Evolutionary conservation across 2,888 invertebrate genomes (phyloP), one percentile per base, ranked within the genome.

Genomic region (Apantesis nais): DNA sequence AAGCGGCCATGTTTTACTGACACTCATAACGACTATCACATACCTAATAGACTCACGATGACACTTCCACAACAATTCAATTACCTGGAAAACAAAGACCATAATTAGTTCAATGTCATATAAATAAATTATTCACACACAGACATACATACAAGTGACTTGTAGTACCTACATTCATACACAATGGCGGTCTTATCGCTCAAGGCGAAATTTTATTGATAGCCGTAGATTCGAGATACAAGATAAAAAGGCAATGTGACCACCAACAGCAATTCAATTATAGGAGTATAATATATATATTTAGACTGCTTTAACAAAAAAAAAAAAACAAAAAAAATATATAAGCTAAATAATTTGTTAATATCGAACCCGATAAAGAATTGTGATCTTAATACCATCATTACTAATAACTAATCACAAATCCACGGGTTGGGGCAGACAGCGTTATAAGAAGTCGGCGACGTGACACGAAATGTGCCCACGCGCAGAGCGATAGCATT

Each of bases 1-100:
- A 86, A 90, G 87, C 82, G 78, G 76, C 83, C 83, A 85, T 88
- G 88, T 85, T 87, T 89, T 83, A 88, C 87, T 88, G 86, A 88
- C 88, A 88, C 83, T 85, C 83, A 84, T 86, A 86, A 82, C 84
- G 81, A 79, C 83, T 77, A 78, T 78, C 81, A 84, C 82, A 82
- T 81, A 83, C 83, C 78, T 76, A 83, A 74, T 82, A 78, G 85
- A 85, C 77, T 84, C 80, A 84, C 60, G 77, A 66, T 67, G 67
- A 65, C 69, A 75, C 72, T 77, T 83, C 83, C 80, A 86, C 79
- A 83, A 85, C 74, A 74, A 62, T 71, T 68, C 65, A 67, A 85
- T 86, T 90, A 90, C 90, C 90, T 90, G 88, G 69, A 87, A 89
- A 85, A 83, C 78, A 80, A 85, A 86, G 74, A 72, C 74, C 37